Percentiles rank a stretch among this genome's conserved stretches.
These are phyloP conservation scores for Pseudomyrmex sp. DNA, from an alignment of 1,140 invertebrate species.

Conservation along the genomic window DNA sequence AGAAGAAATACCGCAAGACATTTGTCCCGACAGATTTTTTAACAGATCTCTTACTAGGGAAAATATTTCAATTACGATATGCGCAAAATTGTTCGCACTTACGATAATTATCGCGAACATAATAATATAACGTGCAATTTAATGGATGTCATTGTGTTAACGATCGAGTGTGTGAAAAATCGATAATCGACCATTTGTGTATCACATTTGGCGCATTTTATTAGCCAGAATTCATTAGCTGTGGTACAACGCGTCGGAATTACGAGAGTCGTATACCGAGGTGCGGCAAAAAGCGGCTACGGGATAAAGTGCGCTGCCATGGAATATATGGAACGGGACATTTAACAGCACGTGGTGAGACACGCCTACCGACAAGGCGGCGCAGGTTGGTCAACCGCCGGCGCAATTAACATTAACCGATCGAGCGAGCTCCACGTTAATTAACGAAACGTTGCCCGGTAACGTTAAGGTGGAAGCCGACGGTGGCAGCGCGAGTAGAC, in stretches of 20 bases:
- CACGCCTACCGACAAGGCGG: conserved; percentile 69
- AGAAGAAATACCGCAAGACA: not conserved
- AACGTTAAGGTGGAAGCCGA: conserved; percentile 44
- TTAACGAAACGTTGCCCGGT: conserved; percentile 77
- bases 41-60: not conserved
- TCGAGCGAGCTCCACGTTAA: conserved; percentile 77
- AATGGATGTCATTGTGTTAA: not conserved
- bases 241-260: conserved; percentile 54
- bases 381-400: conserved; percentile 71
- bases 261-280: conserved; percentile 52
- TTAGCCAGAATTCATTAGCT: conserved; percentile 73
- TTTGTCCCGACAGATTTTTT: conserved; percentile 1
- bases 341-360: conserved; percentile 74
- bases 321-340: conserved; percentile 64
- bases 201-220: conserved; percentile 30
- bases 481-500: conserved; percentile 60
- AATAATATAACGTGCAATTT: not conserved
- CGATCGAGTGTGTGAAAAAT: conserved; percentile 34
- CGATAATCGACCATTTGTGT: conserved; percentile 16
- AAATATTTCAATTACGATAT: not conserved
- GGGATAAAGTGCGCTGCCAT: conserved; percentile 55
- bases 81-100: not conserved
- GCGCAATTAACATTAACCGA: conserved; percentile 75
- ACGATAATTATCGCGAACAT: not conserved
- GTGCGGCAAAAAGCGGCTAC: conserved; percentile 52